Evolutionary conservation across 1,140 invertebrate genomes (phyloP).

Genomic region (Apis dorsata): DNA sequence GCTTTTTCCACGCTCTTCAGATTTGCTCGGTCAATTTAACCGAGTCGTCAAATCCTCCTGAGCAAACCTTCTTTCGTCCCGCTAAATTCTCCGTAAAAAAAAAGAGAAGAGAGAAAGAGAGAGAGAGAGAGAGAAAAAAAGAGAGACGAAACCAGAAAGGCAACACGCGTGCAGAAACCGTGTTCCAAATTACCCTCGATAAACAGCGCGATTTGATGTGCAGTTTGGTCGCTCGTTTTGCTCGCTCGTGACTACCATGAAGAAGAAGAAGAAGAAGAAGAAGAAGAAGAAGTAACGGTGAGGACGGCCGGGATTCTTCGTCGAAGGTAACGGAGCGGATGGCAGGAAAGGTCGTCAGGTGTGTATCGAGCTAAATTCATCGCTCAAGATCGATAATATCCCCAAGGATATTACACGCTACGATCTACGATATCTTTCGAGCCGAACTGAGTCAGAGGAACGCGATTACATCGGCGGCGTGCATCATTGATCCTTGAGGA

Average conservation of each 20-base stretch:
- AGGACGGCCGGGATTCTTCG: slow-evolving; percentile 50
- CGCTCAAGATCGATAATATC: slow-evolving; percentile 34
- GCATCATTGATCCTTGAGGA: slow-evolving; percentile 6
- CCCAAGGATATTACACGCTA: background rate
- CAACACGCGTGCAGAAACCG: background rate
- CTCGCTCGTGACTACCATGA: slow-evolving; percentile 1
- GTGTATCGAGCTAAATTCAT: slow-evolving; percentile 43
- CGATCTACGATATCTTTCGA: slow-evolving; percentile 11
- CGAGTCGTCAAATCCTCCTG: slow-evolving; percentile 4
- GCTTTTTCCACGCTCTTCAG: background rate
- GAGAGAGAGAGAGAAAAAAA: background rate
- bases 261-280: no score
- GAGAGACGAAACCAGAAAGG: background rate
- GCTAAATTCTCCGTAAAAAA: background rate
- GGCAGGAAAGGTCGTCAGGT: slow-evolving; percentile 47
- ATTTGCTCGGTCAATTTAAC: slow-evolving; percentile 16
- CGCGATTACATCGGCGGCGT: background rate
- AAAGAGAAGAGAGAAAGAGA: background rate
- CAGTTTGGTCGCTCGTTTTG: slow-evolving; percentile 26
- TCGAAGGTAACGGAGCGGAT: slow-evolving; percentile 51
- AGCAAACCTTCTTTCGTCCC: background rate
- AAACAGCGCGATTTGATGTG: slow-evolving; percentile 35
- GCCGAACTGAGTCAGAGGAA: background rate
- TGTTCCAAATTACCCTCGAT: slow-evolving; percentile 22
- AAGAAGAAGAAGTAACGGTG: slow-evolving; percentile 41